Evolutionary conservation across 2,797 vertebrate species (phyloP).

Genomic region (Paedocypris micromegethes): DNA sequence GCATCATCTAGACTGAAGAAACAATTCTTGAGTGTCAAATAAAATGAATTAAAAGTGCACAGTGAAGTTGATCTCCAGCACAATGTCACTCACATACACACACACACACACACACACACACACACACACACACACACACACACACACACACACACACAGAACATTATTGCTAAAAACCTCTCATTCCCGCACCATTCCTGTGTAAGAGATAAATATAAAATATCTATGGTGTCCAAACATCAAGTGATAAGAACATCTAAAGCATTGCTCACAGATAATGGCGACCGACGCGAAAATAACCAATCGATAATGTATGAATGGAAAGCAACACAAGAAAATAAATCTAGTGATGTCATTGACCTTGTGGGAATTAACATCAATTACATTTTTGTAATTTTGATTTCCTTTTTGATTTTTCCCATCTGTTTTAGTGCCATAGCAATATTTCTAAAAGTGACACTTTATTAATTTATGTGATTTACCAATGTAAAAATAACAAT

Average conservation of each 20-base stretch:
- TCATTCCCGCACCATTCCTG: conserved; percentile 40
- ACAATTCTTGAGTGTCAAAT: conserved; percentile 41
- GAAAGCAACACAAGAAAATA: background rate
- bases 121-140: conserved; percentile 49
- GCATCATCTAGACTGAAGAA: conserved; percentile 39
- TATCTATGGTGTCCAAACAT: conserved; percentile 50
- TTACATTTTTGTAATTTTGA: too few species aligned
- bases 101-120: too few species aligned
- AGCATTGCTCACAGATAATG: conserved; percentile 15
- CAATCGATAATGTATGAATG: too few species aligned
- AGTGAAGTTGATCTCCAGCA: conserved; percentile 38
- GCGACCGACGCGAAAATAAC: conserved; percentile 12
- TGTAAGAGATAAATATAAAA: conserved; percentile 40
- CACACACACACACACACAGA: conserved; percentile 55
- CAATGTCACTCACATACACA: conserved; percentile 45
- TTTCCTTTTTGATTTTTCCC: too few species aligned
- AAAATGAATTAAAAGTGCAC: conserved; percentile 29
- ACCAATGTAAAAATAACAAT: too few species aligned
- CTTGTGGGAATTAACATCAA: too few species aligned
- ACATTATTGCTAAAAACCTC: conserved; percentile 70
- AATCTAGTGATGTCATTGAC: background rate
- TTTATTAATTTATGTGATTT: too few species aligned
- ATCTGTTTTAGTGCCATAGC: too few species aligned
- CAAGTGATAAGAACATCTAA: conserved; percentile 42
- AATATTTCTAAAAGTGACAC: too few species aligned